phyloP scores from a whole-genome alignment of 1,140 invertebrate species.

The Ceratosolen solmsi region DNA sequence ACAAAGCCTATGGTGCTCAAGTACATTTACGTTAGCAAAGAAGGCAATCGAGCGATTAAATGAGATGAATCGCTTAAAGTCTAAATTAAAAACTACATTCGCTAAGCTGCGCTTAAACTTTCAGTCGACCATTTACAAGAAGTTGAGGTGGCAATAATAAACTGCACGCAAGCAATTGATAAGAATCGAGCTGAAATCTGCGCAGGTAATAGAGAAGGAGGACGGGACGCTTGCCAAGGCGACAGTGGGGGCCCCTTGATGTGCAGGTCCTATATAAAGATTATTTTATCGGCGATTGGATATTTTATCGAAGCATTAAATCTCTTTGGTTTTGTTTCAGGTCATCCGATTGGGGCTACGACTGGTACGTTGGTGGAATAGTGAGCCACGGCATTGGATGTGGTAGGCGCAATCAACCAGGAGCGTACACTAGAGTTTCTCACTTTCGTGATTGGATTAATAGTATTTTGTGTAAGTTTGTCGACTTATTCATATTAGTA shows the following conservation, averaged over 20 bases:
- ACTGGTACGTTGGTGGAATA: conserved; percentile 84
- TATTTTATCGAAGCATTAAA: neutral
- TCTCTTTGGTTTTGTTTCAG: conserved; percentile 54
- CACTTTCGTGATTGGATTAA: conserved; percentile 84
- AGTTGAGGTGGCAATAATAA: conserved; percentile 79
- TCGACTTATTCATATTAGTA: too few relatives aligned
- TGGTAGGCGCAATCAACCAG: conserved; percentile 82
- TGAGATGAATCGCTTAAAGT: too few relatives aligned
- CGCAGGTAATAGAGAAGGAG: conserved; percentile 82
- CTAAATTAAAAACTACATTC: neutral
- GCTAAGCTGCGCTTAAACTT: conserved; percentile 40
- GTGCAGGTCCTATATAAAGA: conserved; percentile 74
- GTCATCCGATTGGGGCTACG: conserved; percentile 75
- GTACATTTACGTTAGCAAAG: too few relatives aligned
- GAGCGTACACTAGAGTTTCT: conserved; percentile 86
- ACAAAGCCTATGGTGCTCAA: too few relatives aligned
- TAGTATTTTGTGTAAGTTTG: conserved; percentile 72
- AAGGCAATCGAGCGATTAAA: too few relatives aligned
- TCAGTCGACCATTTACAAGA: conserved; percentile 80
- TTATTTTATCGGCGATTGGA: too few relatives aligned
- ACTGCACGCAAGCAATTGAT: conserved; percentile 77
- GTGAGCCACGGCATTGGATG: conserved; percentile 89
- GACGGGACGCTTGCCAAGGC: conserved; percentile 87
- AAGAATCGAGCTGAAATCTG: conserved; percentile 80
- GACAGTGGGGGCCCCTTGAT: conserved; percentile 87